Evolutionary conservation across 2,888 invertebrate species (phyloP).

Genomic region (Apocheima hispidaria): DNA sequence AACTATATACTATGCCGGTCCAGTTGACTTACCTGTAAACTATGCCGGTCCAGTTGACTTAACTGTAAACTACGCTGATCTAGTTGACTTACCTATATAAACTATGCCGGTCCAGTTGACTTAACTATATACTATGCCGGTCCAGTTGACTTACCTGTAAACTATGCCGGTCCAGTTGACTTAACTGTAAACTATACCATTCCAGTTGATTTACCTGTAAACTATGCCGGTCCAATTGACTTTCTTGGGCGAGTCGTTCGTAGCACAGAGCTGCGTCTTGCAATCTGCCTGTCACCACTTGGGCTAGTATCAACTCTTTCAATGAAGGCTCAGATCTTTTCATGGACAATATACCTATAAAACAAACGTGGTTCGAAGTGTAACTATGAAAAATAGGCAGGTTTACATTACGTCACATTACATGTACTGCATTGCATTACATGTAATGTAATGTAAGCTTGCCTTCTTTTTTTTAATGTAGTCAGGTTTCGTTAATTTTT

Average conservation of each 20-base stretch:
- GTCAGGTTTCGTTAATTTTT: too few relatives aligned
- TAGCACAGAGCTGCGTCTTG: conserved; percentile 96
- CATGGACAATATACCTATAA: conserved; percentile 88
- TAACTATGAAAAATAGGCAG: too few relatives aligned
- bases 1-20: too few relatives aligned
- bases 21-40: conserved; percentile 72
- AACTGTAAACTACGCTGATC: too few relatives aligned
- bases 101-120: too few relatives aligned
- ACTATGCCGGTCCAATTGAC: conserved; percentile 78
- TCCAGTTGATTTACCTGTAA: conserved; percentile 68
- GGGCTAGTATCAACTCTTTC: conserved; percentile 93
- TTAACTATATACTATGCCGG: too few relatives aligned
- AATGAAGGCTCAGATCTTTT: conserved; percentile 91
- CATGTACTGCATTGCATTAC: too few relatives aligned
- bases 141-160: too few relatives aligned
- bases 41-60: conserved; percentile 78
- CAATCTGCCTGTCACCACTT: conserved; percentile 93
- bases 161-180: too few relatives aligned
- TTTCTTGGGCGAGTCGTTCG: conserved; percentile 91
- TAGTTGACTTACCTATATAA: too few relatives aligned
- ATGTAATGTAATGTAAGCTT: neutral
- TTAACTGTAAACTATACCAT: neutral
- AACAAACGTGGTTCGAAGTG: neutral
- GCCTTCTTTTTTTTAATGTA: neutral
- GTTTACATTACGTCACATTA: too few relatives aligned